Evolutionary conservation across 2,113 vertebrate species (phyloP), one percentile per base, ranked within the genome.

Genomic region (Ploceus nigricollis): DNA sequence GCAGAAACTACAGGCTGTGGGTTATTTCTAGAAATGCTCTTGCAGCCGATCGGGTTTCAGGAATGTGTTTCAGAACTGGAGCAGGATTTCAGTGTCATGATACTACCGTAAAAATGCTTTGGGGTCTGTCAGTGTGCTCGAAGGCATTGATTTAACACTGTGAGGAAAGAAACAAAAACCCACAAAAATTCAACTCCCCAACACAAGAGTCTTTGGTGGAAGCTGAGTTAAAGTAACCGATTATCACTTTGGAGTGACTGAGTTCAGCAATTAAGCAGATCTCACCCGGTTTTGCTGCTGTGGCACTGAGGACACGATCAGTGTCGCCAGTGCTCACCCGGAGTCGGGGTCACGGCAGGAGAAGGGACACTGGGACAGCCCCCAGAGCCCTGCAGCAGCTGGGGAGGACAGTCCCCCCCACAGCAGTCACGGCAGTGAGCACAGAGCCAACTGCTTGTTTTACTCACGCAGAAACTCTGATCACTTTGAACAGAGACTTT

Each of bases 201-300:
- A 22, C 76, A 63, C 12, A 66, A 80, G 48, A 87, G 91, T 97
- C 96, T 97, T 97, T 97, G 97, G 97, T 96, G 96, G 97, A 91
- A 91, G 97, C 95, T 96, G 83, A 96, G 91, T 96, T 84, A 88
- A 90, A 84, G 88, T 40, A 91, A 93, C 35, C 6, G 2, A 68
- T 50, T 82, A 27, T n/a, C 37, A 33, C 88, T 96, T 71, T 94
- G 84, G 87, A 90, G 88, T 83, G 93, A 94, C 5, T 61, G 61
- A 76, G 76, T 35, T 57, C 42, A 80, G 54, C 28, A 22, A 11
- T 42, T 5, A 2, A 17, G 18, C 20, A 31, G 44, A 22, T 53
- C 33, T 27, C 1, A 0, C 25, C 28, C 14, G 4, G 44, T 15
- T 33, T 17, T 47, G 89, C 71, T 61, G 47, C 27, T 17, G 27